Evolutionary conservation across 2,797 vertebrate genomes (phyloP).

Genomic region (Denticeps clupeoides): DNA sequence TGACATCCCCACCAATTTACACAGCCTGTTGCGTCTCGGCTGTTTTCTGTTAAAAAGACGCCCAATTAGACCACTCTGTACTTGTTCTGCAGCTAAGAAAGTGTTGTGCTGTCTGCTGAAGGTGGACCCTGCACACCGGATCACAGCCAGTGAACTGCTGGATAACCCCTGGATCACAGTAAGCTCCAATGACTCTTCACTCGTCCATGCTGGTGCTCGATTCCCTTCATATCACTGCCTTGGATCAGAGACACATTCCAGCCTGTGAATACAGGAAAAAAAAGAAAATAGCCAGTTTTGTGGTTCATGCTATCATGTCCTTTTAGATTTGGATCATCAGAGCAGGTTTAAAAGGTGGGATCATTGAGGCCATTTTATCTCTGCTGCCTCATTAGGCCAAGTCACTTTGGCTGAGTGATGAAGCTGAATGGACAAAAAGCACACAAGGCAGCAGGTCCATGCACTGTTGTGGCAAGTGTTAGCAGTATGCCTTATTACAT

Average conservation of each 20-base stretch:
- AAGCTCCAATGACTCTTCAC: conserved; percentile 24
- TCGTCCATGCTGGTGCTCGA: too few relatives aligned
- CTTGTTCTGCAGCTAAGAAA: conserved; percentile 56
- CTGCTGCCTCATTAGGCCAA: background rate
- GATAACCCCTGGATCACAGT: conserved; percentile 69
- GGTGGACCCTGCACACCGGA: conserved; percentile 65
- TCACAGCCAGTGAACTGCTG: conserved; percentile 64
- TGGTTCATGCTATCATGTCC: background rate
- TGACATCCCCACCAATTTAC: background rate
- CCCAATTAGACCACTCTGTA: background rate
- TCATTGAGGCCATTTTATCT: conserved; percentile 1
- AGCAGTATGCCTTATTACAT: too few relatives aligned
- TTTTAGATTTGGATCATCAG: conserved; percentile 2
- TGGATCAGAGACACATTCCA: background rate
- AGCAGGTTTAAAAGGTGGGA: conserved; percentile 1
- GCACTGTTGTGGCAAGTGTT: too few relatives aligned
- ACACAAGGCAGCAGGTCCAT: too few relatives aligned
- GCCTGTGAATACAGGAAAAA: background rate
- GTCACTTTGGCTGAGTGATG: too few relatives aligned
- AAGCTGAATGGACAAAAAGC: too few relatives aligned
- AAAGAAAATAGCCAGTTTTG: background rate
- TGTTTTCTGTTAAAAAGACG: too few relatives aligned
- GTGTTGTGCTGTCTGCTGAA: conserved; percentile 62
- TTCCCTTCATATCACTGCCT: background rate
- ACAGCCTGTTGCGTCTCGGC: background rate